Percentiles rank a stretch among this genome's conserved stretches.
Evolutionary conservation across 1,140 invertebrate genomes (phyloP).

Genomic region (Diachasma alloeum): DNA sequence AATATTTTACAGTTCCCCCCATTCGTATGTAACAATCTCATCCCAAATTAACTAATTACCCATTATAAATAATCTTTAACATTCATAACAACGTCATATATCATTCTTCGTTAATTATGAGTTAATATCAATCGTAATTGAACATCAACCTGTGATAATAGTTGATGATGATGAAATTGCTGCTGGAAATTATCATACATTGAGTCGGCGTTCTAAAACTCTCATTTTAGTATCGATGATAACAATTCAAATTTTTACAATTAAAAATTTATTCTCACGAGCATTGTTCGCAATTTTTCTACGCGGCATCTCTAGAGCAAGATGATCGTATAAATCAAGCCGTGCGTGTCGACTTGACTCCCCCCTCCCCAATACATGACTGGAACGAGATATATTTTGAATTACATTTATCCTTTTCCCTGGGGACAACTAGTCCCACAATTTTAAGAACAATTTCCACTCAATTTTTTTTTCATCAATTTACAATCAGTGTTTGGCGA

Average conservation of each 20-base stretch:
- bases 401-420: too few species aligned
- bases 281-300: background rate
- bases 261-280: background rate
- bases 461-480: too few species aligned
- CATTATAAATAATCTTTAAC: slow-evolving; percentile 12
- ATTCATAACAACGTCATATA: slow-evolving; percentile 20
- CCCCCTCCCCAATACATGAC: too few species aligned
- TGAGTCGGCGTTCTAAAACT: background rate
- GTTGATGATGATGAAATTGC: background rate
- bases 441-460: too few species aligned
- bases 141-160: background rate
- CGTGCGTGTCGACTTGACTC: background rate
- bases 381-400: too few species aligned
- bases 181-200: background rate
- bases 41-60: background rate
- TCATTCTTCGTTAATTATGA: background rate
- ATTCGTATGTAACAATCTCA: background rate
- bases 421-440: too few species aligned
- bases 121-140: background rate
- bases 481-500: too few species aligned
- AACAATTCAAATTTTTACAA: background rate
- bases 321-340: background rate
- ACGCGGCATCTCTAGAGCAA: background rate
- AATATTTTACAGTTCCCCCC: background rate
- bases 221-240: too few species aligned